Base-by-base conservation (phyloP, 2,888 invertebrate species). In the Melieria picta region DNA sequence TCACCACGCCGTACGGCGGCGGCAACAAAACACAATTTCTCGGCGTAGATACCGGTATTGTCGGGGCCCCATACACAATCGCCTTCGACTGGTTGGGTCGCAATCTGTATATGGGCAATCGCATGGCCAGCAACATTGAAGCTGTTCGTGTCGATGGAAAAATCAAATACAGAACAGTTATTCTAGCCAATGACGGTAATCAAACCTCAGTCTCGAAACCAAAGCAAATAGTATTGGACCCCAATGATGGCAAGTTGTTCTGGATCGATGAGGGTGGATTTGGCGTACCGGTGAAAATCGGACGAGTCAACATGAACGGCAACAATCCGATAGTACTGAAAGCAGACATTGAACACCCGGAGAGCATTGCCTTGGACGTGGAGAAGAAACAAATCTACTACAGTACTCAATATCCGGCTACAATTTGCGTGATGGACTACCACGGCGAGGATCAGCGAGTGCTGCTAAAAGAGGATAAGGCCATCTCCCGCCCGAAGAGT, bases 1-100 rank as follows among this genome's bases (percentile, higher is more conserved):
- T 91, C 85, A 92, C 91, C 45, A 94, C 94, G 80, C 94, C 94
- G 0, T 93, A 95, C 79, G 92, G 92, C 10, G 97, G 96, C 10
- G 95, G 96, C 1, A 95, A 95, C 80, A 91, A 91, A 80, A 92
- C 93, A 0, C 93, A 93, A 79, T 94, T 97, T 85, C 89, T 96
- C 6, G 93, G 93, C n/a, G 86, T 89, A 5, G 94, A 94, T 79
- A 90, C 91, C 1, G 95, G 97, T n/a, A 91, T 97, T 63, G 93
- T 97, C 7, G 97, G 98, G 0, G 93, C 96, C 0, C 95, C 98
- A 0, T 94, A 94, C 50, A 91, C 95, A 0, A 91, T 99, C 56
- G 98, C 98, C 0, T 95, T 98, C 82, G 99, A 99, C 85, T 99
- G 99, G 98, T 89, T 98, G 42, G 98, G 98, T 4, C 89, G 97